Conservation (phyloP, 2,797 vertebrate genomes). For the Macrochelys suwanniensis region DNA sequence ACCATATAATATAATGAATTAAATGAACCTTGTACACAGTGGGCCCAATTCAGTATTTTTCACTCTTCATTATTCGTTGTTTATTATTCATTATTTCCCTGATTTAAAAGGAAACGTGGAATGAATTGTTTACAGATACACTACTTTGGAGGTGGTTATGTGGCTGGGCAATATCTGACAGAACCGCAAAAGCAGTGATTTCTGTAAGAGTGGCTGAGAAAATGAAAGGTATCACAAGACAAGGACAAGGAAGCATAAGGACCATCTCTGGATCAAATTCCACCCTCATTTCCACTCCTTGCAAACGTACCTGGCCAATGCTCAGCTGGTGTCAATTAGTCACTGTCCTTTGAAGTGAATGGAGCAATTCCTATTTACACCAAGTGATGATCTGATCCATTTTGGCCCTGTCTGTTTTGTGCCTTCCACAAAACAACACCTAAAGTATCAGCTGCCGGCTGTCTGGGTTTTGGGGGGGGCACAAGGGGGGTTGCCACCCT, state of each 20-base stretch:
- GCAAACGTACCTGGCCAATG: neutral
- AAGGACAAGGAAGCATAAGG: neutral
- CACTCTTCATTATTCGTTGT: neutral
- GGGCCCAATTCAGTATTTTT: neutral
- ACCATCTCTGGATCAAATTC: slow-evolving; percentile 23
- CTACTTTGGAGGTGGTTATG: neutral
- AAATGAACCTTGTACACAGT: neutral
- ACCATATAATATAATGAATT: neutral
- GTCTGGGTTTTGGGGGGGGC: rapidly evolving
- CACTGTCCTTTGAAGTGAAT: neutral
- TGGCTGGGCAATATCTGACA: neutral
- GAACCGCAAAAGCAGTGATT: rapidly evolving
- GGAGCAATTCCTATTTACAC: neutral
- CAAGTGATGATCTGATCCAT: neutral
- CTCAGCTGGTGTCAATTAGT: neutral
- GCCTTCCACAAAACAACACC: rapidly evolving
- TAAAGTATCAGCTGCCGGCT: neutral
- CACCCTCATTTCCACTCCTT: neutral
- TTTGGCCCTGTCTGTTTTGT: neutral
- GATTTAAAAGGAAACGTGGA: neutral
- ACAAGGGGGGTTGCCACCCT: neutral
- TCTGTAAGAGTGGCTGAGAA: neutral
- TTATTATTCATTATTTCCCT: neutral
- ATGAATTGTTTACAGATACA: rapidly evolving
- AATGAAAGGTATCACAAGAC: neutral